Conservation (phyloP, 2,888 invertebrate genomes). For the Drosophila merina region DNA sequence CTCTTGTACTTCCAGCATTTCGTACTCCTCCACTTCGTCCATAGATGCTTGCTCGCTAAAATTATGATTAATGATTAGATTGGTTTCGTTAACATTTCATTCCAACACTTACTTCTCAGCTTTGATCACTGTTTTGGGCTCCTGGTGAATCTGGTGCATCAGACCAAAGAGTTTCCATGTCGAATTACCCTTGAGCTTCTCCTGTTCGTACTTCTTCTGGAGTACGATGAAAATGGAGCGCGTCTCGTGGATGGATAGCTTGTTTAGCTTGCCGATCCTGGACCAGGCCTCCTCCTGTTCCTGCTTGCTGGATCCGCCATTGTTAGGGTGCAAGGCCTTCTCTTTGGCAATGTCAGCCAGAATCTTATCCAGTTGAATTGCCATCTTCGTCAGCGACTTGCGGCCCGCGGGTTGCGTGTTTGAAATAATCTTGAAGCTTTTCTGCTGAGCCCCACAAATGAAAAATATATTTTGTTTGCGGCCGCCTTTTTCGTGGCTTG, state of each 20-base stretch:
- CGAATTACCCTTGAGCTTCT: constrained; percentile 78
- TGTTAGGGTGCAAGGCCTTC: constrained; percentile 81
- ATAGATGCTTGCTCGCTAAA: constrained; percentile 68
- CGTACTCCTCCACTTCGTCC: constrained; percentile 81
- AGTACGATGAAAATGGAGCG: constrained; percentile 83
- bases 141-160: constrained; percentile 81
- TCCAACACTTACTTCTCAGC: constrained; percentile 75
- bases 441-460: constrained; percentile 35
- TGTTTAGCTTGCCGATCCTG: constrained; percentile 82
- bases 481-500: constrained; percentile 53
- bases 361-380: constrained; percentile 82
- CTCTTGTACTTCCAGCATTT: constrained; percentile 83
- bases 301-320: constrained; percentile 73
- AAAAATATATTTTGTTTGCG: constrained; percentile 35
- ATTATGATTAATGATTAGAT: not conserved
- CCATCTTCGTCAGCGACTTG: constrained; percentile 76
- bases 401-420: constrained; percentile 53
- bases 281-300: constrained; percentile 82
- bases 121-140: constrained; percentile 48
- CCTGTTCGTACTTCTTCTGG: constrained; percentile 83
- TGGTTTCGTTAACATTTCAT: not conserved
- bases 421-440: constrained; percentile 63
- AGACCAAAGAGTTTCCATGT: constrained; percentile 81
- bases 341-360: constrained; percentile 82
- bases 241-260: constrained; percentile 82